Percentiles rank a stretch among this genome's conserved stretches.
phyloP scores from a whole-genome alignment of 2,113 vertebrate species.

The Gymnarchus niloticus region DNA sequence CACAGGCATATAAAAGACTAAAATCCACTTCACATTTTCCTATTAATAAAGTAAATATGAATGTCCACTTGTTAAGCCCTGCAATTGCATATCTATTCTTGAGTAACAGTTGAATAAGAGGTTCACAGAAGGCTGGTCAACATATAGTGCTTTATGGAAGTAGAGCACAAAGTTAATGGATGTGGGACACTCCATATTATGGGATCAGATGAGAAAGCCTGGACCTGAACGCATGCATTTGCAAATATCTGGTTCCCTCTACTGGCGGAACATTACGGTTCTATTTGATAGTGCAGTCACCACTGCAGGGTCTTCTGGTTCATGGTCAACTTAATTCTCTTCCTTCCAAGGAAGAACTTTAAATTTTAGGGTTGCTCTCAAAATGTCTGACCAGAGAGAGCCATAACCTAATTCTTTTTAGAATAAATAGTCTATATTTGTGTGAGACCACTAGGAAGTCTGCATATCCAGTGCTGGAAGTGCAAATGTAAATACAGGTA shows the following conservation, averaged over 20 bases:
- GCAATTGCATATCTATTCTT: no score
- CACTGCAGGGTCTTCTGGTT: not conserved
- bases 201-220: not conserved
- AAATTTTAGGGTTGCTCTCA: not conserved
- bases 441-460: not conserved
- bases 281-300: not conserved
- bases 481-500: not conserved
- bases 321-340: not conserved
- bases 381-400: no score
- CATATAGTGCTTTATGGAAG: no score
- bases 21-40: not conserved
- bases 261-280: slow-evolving; percentile 28
- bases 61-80: no score
- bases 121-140: not conserved
- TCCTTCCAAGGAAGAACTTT: not conserved
- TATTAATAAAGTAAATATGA: not conserved
- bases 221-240: not conserved
- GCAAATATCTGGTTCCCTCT: slow-evolving; percentile 36
- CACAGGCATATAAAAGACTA: not conserved
- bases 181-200: not conserved
- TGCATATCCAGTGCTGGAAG: not conserved
- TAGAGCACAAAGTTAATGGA: not conserved
- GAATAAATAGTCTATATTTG: not conserved
- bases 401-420: no score
- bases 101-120: not conserved